Percentiles rank a stretch among this genome's conserved stretches.
Evolutionary conservation across 1,140 invertebrate species (phyloP).

Genomic region (Aphis gossypii): DNA sequence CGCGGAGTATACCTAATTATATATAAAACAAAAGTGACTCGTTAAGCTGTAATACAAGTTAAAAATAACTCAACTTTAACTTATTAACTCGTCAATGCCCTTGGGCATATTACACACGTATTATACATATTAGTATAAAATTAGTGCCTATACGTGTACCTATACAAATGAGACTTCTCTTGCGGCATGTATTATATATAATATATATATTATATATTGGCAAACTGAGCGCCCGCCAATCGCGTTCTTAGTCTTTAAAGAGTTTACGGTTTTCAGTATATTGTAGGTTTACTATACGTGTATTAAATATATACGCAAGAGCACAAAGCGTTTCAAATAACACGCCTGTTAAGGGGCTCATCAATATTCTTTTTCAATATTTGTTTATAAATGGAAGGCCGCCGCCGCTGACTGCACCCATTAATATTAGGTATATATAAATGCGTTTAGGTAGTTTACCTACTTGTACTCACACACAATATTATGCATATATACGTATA

Average conservation of each 20-base stretch:
- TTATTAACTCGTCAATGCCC: constrained; percentile 14
- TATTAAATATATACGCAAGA: neutral
- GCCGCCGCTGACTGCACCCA: neutral
- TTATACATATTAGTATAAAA: neutral
- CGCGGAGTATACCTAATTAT: neutral
- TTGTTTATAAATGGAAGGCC: constrained; percentile 46
- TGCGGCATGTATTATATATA: neutral
- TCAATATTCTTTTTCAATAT: constrained; percentile 55
- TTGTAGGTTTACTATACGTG: neutral
- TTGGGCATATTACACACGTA: neutral
- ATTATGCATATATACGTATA: neutral
- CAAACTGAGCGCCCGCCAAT: constrained; percentile 29
- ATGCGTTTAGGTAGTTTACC: neutral
- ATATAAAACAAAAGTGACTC: neutral
- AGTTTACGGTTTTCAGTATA: neutral
- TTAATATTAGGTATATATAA: constrained; percentile 31
- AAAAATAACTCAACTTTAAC: constrained; percentile 17
- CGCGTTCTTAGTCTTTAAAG: neutral
- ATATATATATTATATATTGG: neutral
- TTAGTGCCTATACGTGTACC: too few species aligned
- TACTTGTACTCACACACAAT: neutral
- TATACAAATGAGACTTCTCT: neutral
- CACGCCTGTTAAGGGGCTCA: constrained; percentile 46
- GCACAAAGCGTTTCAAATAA: constrained; percentile 46
- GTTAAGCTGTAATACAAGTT: neutral